These are phyloP conservation scores for Sorex maritimensis DNA, from an alignment of 2,797 vertebrate genomes.

Conservation along the genomic window DNA sequence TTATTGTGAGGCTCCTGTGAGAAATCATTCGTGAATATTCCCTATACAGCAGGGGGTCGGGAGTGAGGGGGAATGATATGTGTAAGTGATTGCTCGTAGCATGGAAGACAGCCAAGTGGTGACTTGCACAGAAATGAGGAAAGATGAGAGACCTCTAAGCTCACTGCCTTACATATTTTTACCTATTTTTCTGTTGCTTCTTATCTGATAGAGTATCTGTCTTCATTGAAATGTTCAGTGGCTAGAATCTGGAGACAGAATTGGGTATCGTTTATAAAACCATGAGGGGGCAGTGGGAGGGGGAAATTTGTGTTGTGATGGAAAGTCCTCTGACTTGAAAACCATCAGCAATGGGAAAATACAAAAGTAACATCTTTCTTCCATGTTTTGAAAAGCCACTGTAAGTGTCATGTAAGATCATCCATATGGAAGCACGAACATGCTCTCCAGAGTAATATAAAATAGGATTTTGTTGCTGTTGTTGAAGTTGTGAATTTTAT, in stretches of 20 bases:
- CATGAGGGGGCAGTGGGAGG: background rate
- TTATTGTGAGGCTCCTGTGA: conserved; percentile 33
- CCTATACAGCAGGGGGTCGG: background rate
- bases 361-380: background rate
- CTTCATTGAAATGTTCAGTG: conserved; percentile 1
- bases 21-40: background rate
- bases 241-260: background rate
- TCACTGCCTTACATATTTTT: conserved; percentile 48
- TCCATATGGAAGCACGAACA: rapidly evolving
- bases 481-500: background rate
- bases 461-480: background rate
- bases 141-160: conserved; percentile 4
- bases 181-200: conserved; percentile 5
- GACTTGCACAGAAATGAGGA: conserved; percentile 29
- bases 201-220: conserved; percentile 7
- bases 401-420: background rate
- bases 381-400: background rate
- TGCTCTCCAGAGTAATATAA: background rate
- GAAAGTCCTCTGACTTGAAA: background rate
- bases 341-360: background rate
- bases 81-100: background rate
- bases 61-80: background rate
- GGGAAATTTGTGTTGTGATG: background rate
- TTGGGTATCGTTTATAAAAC: background rate
- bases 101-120: conserved; percentile 38